Conservation (phyloP, 2,113 vertebrate species). For the cattle (Bos taurus) region ARS-UCD2.0 NC_037344.1:42078501-42079000, state of each 20-base stretch:
- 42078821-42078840: too few relatives aligned
- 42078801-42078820: not conserved
- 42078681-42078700: not conserved
- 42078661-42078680: not conserved
- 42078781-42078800: not conserved
- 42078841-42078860: too few relatives aligned
- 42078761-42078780: not conserved
- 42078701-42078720: not conserved
- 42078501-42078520: not conserved
- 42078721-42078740: not conserved
- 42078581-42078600: not conserved
- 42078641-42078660: not conserved
- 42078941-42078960: too few relatives aligned
- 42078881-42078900: too few relatives aligned
- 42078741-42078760: not conserved
- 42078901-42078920: too few relatives aligned
- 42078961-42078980: too few relatives aligned
- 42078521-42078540: not conserved
- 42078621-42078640: too few relatives aligned
- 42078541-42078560: not conserved
- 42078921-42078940: too few relatives aligned
- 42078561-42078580: not conserved
- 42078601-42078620: not conserved
- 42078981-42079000: too few relatives aligned
- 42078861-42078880: too few relatives aligned